Percentiles rank a stretch among this genome's conserved stretches.
These are phyloP conservation scores for Liodrosophila aerea DNA, from an alignment of 2,888 invertebrate genomes.

Conservation along the genomic window DNA sequence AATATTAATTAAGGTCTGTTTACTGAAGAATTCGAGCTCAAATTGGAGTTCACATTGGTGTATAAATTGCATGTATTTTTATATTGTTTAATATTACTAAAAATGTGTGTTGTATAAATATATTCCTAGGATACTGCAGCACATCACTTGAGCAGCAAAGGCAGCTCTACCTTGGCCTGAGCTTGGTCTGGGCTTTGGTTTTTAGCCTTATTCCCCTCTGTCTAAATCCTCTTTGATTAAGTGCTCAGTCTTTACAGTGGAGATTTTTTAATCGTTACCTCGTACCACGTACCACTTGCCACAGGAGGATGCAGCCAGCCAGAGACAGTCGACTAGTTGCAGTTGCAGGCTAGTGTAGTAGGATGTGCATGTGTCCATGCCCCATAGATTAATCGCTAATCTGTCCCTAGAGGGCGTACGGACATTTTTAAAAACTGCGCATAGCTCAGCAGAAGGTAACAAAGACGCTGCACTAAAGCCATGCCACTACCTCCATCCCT, in stretches of 20 bases:
- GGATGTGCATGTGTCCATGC: constrained; percentile 69
- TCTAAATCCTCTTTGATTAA: constrained; percentile 75
- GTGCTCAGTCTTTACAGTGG: constrained; percentile 75
- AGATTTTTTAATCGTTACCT: constrained; percentile 76
- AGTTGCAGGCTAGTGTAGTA: constrained; percentile 13
- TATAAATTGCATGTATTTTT: no score
- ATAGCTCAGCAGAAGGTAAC: constrained; percentile 28
- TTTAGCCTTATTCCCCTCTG: constrained; percentile 51
- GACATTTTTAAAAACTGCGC: constrained; percentile 67
- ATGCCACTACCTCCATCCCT: no score
- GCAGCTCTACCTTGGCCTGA: no score
- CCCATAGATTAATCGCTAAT: constrained; percentile 81
- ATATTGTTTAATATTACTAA: no score
- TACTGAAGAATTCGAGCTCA: no score
- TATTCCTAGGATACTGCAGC: no score
- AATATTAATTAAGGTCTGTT: no score
- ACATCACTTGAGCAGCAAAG: no score
- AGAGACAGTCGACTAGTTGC: background rate
- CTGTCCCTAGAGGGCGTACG: constrained; percentile 81
- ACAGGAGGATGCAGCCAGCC: constrained; percentile 14
- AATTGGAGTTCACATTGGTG: no score
- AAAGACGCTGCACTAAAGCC: constrained; percentile 42
- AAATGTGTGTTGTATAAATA: no score
- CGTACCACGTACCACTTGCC: constrained; percentile 31
- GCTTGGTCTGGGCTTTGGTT: constrained; percentile 18